These are phyloP conservation scores for Hydrophis major DNA, from an alignment of 2,797 vertebrate genomes.

Conservation along the genomic window DNA sequence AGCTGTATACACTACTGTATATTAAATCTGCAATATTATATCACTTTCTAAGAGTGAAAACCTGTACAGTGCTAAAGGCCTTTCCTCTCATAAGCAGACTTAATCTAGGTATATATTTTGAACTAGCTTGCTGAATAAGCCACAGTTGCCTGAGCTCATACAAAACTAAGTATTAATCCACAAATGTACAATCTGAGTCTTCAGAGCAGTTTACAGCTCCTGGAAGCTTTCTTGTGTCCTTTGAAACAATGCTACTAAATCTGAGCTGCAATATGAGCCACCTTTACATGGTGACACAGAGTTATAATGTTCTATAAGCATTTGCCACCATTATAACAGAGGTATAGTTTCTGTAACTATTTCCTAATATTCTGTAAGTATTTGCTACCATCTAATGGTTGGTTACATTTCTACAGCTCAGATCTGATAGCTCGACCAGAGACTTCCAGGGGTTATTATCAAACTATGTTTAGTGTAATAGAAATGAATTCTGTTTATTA, in stretches of 20 bases:
- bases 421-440: not conserved
- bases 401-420: not conserved
- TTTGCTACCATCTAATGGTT: not conserved
- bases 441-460: not conserved
- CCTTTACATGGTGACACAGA: not conserved
- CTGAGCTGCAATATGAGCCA: not conserved
- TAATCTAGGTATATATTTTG: not conserved
- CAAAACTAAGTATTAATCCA: not conserved
- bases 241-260: not conserved
- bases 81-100: not conserved
- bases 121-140: not conserved
- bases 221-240: not conserved
- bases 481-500: not conserved
- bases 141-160: not conserved
- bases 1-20: too few relatives aligned
- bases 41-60: not conserved
- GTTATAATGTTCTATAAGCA: not conserved
- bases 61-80: not conserved
- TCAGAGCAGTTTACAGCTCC: not conserved
- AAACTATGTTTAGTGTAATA: not conserved
- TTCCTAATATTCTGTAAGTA: not conserved
- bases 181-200: not conserved
- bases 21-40: not conserved
- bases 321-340: not conserved
- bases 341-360: not conserved